Evolutionary conservation across 2,888 invertebrate genomes (phyloP), one percentile per base, ranked within the genome.

Genomic region (Petrophora chlorosata): DNA sequence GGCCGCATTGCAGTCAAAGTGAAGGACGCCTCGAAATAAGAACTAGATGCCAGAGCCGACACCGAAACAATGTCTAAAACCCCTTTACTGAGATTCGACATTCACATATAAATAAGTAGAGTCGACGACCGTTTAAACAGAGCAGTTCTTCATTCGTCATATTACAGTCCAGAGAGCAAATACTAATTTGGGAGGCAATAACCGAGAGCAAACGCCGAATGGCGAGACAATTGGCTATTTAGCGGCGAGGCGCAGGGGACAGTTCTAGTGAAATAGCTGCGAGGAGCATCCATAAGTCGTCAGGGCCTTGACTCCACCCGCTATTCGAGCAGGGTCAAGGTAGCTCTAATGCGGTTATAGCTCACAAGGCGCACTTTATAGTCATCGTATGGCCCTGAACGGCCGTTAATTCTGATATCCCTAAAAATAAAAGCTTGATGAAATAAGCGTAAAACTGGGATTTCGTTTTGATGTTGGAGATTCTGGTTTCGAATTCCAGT

Each of bases 1-100:
- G 56, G 71, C 86, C 87, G 89, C 88, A 88, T 78, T 89, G 89
- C 89, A 87, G 89, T 77, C 75, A 74, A 79, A 74, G 74, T 79
- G 77, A 83, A 79, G 79, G 78, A 78, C 79, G 64, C 66, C 63
- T 61, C 60, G 61, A 72, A 78, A 78, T 75, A 76, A 68, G 61
- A 74, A 68, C 62, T 60, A 72, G 70, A 73, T 65, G 67, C 67
- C 34, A 42, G 42, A 52, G 47, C 56, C 49, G 22, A 54, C 50
- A 61, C 47, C 56, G 29, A 36, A 34, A 36, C 25, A 35, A 38
- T 28, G 34, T 54, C 56, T 67, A 60, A 66, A 70, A 68, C 61
- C 62, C 64, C 62, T 1, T 23, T 1, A 65, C 52, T 59, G 54
- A 44, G 45, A 52, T 58, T 53, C 46, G 53, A 60, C 59, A 58